Evolutionary conservation across 2,888 invertebrate species (phyloP).

Genomic region (Drosophila cracens): DNA sequence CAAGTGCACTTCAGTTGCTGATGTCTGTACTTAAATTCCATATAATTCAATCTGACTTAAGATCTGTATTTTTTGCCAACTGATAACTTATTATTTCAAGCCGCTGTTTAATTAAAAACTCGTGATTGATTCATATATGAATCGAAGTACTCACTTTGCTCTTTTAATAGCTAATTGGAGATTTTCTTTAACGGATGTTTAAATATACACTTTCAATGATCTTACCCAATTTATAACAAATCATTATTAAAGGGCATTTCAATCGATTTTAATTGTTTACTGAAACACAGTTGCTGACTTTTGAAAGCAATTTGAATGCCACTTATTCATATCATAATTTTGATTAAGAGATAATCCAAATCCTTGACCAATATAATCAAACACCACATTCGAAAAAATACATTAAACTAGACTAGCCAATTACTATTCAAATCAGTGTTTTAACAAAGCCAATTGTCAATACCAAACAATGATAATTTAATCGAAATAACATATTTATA

Average conservation of each 20-base stretch:
- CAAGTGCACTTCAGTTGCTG: not conserved
- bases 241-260: not conserved
- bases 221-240: not conserved
- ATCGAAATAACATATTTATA: slow-evolving; percentile 7
- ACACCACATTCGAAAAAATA: slow-evolving; percentile 20
- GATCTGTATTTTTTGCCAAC: not conserved
- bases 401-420: not conserved
- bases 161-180: not conserved
- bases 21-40: not conserved
- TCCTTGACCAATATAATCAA: slow-evolving; percentile 8
- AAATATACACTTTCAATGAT: not conserved
- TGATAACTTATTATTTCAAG: not conserved
- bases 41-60: not conserved
- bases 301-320: not conserved
- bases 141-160: not conserved
- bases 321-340: not conserved
- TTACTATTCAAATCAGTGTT: not conserved
- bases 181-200: not conserved
- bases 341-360: not conserved
- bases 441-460: slow-evolving; percentile 17
- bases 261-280: not conserved
- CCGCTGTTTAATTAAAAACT: not conserved
- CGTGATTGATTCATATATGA: not conserved
- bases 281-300: not conserved
- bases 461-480: slow-evolving; percentile 14